Base-by-base conservation (phyloP, 2,113 vertebrate genomes). In the Crypturellus undulatus region DNA sequence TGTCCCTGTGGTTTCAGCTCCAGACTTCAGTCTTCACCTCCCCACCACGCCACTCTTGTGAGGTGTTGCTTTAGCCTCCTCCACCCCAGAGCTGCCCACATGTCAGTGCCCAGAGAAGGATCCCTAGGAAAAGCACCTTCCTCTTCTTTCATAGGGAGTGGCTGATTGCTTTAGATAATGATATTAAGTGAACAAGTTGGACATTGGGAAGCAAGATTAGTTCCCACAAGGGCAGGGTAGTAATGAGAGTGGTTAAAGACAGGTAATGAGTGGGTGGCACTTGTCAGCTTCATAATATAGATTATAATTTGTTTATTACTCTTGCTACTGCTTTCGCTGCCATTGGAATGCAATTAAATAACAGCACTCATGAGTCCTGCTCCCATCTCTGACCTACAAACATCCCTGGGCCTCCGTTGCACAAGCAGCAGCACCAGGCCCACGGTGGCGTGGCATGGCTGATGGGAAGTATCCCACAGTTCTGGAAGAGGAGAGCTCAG, bases 191-290 rank as follows among this genome's bases (percentile, higher is more conserved):
- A 96, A 88, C 90, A 78, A 79, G 90, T 80, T 1, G 56, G 96
- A 92, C 92, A 89, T 68, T 75, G 42, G 88, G 56, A 84, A 94
- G 76, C 62, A 72, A 86, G 88, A 94, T 97, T 83, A 89, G 88
- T 96, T 97, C 95, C 95, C 97, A 96, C 89, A 95, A 96, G 93
- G 86, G 40, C 92, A 81, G 64, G 30, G n/a, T 77, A 95, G 85
- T 95, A 97, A 96, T 91, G 96, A 97, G 89, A 81, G 96, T 81
- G 90, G 93, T 96, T 95, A 95, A 86, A 91, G 90, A 84, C 92
- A 96, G 84, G 92, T 96, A 96, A 95, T 68, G 87, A 94, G 95
- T 92, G 93, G 94, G 96, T 93, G 93, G 92, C 76, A 85, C 89
- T 90, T 91, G 87, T 96, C 94, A 94, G 79, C 92, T 95, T 94